phyloP scores from a whole-genome alignment of 2,797 vertebrate species.

The Gymnothorax reevesii region DNA sequence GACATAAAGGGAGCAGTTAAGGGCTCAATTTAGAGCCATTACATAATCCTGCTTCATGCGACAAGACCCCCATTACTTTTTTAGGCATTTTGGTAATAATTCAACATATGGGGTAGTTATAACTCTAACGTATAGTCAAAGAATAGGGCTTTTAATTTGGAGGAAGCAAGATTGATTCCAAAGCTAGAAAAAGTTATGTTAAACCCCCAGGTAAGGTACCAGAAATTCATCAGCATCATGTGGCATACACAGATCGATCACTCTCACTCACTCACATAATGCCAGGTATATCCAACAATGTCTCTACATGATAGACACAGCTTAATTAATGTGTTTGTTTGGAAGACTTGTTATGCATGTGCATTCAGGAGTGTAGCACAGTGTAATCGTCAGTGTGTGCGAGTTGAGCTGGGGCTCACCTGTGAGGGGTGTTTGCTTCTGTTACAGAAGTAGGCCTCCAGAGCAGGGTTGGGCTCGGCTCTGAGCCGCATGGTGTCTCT shows the following conservation, averaged over 20 bases:
- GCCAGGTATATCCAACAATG: background rate
- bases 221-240: background rate
- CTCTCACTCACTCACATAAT: background rate
- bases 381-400: too few relatives aligned
- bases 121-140: background rate
- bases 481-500: conserved; percentile 84
- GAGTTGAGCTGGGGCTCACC: too few relatives aligned
- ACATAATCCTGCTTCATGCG: too few relatives aligned
- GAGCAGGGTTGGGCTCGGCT: conserved; percentile 73
- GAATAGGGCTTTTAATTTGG: too few relatives aligned
- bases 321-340: background rate
- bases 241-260: background rate
- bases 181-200: background rate
- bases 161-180: background rate
- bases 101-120: background rate
- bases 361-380: too few relatives aligned
- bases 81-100: too few relatives aligned
- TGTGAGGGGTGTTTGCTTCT: conserved; percentile 75
- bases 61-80: too few relatives aligned
- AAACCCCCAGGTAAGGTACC: background rate
- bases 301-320: background rate
- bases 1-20: too few relatives aligned
- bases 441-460: conserved; percentile 83
- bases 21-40: too few relatives aligned
- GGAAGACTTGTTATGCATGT: too few relatives aligned